A percentile compares a stretch with the other conserved stretches of the same genome.
Evolutionary conservation across 2,113 vertebrate genomes (phyloP).

Genomic region (Laterallus jamaicensis): DNA sequence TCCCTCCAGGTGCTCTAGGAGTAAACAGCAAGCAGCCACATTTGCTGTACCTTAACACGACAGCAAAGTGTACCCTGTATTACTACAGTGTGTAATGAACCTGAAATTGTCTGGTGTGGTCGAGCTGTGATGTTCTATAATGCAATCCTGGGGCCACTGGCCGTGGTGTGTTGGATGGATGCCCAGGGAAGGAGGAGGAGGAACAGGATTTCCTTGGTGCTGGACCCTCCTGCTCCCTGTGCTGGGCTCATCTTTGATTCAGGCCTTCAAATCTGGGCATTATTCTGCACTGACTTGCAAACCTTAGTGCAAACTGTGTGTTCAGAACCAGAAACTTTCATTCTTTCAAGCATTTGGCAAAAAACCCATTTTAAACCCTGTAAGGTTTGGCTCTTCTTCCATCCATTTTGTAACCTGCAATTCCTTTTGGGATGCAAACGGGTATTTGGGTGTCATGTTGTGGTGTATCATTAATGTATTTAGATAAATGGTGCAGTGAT

Average conservation of each 20-base stretch:
- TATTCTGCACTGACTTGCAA: background rate
- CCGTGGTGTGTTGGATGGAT: background rate
- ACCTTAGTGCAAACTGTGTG: background rate
- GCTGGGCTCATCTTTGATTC: background rate
- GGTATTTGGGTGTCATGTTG: background rate
- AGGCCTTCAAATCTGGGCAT: background rate
- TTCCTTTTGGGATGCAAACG: background rate
- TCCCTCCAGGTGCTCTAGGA: background rate
- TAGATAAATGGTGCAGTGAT: background rate
- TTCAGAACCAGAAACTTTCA: background rate
- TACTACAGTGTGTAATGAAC: background rate
- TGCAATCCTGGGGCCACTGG: rapidly evolving
- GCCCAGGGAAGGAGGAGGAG: background rate
- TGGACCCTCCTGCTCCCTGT: background rate
- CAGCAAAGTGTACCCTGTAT: background rate
- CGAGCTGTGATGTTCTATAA: background rate
- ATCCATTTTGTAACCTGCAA: background rate
- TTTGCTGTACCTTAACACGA: background rate
- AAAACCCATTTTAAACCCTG: background rate
- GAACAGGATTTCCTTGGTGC: background rate
- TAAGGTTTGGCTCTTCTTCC: background rate
- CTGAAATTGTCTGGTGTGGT: background rate
- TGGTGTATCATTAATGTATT: background rate
- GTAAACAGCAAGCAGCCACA: background rate
- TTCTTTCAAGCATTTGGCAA: background rate